phyloP scores from a whole-genome alignment of 2,113 vertebrate species.

The Oxyura jamaicensis region DNA sequence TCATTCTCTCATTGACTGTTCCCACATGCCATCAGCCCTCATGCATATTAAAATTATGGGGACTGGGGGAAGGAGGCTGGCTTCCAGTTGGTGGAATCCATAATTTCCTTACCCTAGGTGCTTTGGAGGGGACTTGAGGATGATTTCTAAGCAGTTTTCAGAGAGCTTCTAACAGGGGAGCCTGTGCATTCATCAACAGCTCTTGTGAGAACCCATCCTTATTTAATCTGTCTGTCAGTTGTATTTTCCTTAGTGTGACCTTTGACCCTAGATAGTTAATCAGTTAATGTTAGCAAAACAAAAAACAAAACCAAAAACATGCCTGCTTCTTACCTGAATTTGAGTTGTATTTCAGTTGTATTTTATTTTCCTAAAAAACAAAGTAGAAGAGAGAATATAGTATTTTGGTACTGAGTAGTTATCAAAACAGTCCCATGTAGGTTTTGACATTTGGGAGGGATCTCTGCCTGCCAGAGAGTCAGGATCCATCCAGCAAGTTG shows the following conservation, averaged over 20 bases:
- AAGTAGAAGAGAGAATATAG: not conserved
- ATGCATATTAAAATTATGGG: not conserved
- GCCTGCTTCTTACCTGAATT: not conserved
- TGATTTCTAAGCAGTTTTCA: not conserved
- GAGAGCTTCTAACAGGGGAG: not conserved
- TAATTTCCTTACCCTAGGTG: not conserved
- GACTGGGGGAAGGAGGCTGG: not conserved
- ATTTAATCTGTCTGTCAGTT: not conserved
- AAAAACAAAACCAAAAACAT: not conserved
- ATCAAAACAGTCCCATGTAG: not conserved
- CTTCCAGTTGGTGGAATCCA: not conserved
- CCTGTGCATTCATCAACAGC: fast-evolving
- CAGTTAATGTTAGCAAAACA: not conserved
- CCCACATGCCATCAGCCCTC: slow-evolving; percentile 14
- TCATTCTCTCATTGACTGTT: slow-evolving; percentile 39
- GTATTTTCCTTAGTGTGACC: not conserved
- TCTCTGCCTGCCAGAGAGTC: not conserved
- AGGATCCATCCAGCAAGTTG: not conserved
- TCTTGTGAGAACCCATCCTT: fast-evolving
- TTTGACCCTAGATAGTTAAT: not conserved
- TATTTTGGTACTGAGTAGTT: not conserved
- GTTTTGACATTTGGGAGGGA: not conserved
- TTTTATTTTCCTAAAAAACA: not conserved
- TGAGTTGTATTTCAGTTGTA: not conserved
- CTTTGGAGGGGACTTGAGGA: not conserved